Evolutionary conservation across 2,113 vertebrate genomes (phyloP).

Genomic region (Columbina picui): DNA sequence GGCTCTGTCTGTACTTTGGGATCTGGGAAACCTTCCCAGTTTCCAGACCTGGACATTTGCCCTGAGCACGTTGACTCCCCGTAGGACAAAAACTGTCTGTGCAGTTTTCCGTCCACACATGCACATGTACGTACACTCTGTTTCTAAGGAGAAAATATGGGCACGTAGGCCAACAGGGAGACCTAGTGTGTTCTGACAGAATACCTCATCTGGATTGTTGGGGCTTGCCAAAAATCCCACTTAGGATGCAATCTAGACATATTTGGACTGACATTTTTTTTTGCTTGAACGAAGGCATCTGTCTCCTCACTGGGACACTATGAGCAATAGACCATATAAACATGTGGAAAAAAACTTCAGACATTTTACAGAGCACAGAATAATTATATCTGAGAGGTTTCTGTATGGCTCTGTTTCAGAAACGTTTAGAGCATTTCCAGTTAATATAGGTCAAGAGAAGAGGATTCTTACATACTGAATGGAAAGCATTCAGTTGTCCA

Average conservation of each 20-base stretch:
- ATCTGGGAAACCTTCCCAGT: conserved; percentile 56
- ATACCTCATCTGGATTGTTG: not conserved
- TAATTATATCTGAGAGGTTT: not conserved
- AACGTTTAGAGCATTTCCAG: conserved; percentile 16
- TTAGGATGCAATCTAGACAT: not conserved
- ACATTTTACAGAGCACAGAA: not conserved
- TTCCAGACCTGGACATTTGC: conserved; percentile 41
- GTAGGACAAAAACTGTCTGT: conserved; percentile 7
- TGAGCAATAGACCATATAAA: not conserved
- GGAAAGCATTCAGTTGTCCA: conserved; percentile 43
- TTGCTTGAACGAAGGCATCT: not conserved
- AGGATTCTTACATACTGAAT: conserved; percentile 5
- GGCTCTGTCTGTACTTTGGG: conserved; percentile 36
- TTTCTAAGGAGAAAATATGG: conserved; percentile 12
- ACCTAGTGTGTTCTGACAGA: not conserved
- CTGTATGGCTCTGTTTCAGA: not conserved
- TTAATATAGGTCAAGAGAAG: conserved; percentile 31
- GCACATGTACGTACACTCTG: not conserved
- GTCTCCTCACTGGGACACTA: not conserved
- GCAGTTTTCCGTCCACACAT: not conserved
- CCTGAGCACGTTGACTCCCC: conserved; percentile 1
- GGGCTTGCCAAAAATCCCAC: not conserved
- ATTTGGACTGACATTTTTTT: not conserved
- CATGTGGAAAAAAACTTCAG: not conserved
- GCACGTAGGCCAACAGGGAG: not conserved